phyloP scores from a whole-genome alignment of 2,113 vertebrate species.

The Camelus dromedarius region DNA sequence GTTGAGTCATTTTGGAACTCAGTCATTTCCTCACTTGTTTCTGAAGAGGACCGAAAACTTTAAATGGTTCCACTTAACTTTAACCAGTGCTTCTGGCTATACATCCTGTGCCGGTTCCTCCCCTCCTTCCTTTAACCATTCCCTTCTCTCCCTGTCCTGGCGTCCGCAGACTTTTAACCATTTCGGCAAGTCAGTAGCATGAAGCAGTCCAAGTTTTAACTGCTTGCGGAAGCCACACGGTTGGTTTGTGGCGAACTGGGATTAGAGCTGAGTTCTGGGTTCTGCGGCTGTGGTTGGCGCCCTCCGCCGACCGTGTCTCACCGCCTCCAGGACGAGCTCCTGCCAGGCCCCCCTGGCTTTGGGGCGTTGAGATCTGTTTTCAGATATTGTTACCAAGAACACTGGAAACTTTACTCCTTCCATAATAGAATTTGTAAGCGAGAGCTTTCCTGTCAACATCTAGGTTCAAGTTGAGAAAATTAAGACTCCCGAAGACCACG shows the following conservation, averaged over 20 bases:
- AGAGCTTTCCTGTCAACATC: constrained; percentile 7
- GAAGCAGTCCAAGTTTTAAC: not conserved
- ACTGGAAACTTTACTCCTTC: not conserved
- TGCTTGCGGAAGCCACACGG: not conserved
- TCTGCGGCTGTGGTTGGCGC: not conserved
- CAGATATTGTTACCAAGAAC: not conserved
- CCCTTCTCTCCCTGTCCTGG: not conserved
- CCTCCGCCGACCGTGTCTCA: not conserved
- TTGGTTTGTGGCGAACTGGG: constrained; percentile 35
- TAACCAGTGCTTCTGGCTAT: constrained; percentile 54
- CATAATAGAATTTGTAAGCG: not conserved
- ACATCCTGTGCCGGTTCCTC: constrained; percentile 22
- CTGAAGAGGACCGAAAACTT: constrained; percentile 45
- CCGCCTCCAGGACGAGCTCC: not conserved
- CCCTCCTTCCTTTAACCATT: not conserved
- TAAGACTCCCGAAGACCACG: constrained; percentile 96
- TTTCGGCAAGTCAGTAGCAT: constrained; percentile 39
- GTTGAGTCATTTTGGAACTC: constrained; percentile 77
- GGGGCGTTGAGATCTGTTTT: constrained; percentile 9
- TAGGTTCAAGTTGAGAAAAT: constrained; percentile 99
- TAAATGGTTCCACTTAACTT: constrained; percentile 66
- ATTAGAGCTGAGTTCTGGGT: not conserved
- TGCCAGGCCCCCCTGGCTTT: not conserved
- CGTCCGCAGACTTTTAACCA: constrained; percentile 45
- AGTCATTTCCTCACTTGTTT: constrained; percentile 75